Evolutionary conservation across 2,888 invertebrate genomes (phyloP).

Genomic region (Torymus aiolomorphi): DNA sequence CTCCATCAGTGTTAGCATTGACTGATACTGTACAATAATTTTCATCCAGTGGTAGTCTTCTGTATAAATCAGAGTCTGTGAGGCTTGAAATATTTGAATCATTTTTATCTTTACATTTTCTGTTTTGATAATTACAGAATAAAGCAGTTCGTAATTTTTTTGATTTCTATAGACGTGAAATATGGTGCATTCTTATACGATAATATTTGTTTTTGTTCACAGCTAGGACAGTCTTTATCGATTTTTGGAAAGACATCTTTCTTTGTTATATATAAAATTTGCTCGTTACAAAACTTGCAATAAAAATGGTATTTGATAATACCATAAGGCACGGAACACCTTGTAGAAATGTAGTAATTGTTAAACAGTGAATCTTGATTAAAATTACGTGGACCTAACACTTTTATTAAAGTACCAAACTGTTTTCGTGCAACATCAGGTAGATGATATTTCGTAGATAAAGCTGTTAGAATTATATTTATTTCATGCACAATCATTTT

Average conservation of each 20-base stretch:
- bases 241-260: not conserved
- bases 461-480: too few species aligned
- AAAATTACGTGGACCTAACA: not conserved
- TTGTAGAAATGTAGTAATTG: not conserved
- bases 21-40: slow-evolving; percentile 6
- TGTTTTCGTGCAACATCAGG: not conserved
- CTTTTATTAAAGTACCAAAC: not conserved
- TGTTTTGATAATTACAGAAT: not conserved
- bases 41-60: not conserved
- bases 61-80: not conserved
- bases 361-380: not conserved
- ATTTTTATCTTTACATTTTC: slow-evolving; percentile 1
- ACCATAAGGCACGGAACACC: not conserved
- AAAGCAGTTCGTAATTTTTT: slow-evolving; percentile 7
- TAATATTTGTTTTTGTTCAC: not conserved
- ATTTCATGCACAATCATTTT: too few species aligned
- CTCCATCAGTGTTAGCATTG: slow-evolving; percentile 10
- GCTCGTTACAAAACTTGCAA: not conserved
- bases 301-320: not conserved
- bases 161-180: not conserved
- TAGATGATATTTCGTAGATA: not conserved
- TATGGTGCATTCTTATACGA: not conserved
- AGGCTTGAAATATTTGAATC: not conserved
- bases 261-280: slow-evolving; percentile 4
- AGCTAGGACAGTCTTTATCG: not conserved